Base-by-base conservation (phyloP, 2,797 vertebrate species). In the Sebastiscus tertius region DNA sequence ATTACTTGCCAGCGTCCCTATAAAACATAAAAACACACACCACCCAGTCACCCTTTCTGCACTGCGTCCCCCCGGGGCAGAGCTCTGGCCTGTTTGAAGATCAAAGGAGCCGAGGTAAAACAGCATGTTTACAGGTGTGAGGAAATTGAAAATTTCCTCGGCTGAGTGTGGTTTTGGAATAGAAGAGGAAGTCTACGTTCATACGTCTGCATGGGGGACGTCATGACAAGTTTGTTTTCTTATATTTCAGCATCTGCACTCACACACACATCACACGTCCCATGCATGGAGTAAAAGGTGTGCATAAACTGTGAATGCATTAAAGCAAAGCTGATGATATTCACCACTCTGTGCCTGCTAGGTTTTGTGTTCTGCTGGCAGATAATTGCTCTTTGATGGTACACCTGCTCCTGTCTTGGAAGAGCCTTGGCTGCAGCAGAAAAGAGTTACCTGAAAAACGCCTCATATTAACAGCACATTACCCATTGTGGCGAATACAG, bases 91-190 rank as follows among this genome's bases (percentile, higher is more conserved):
- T 94, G 92, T 95, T 95, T 94, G 92, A 95, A 94, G 92, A 95
- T 95, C 93, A 96, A 96, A 95, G 90, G 34, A 31, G 73, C 83
- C 20, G 83, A 91, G 93, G 89, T 94, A 90, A 95, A 94, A 94
- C 93, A 93, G 90, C 87, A 87, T 89, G 90, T 95, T 95, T 94
- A 95, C 89, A 95, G 92, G 95, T 95, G 92, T 86, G 75, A 84
- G 93, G 91, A 95, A 96, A 96, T 95, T 94, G 90, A 94, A 95
- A 87, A 94, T 95, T 92, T 95, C 94, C 94, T 93, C 33, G 66
- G 72, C 84, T 68, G 77, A 89, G 82, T 87, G 87, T 86, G 87
- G 80, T 80, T 89, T 65, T 46, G 8, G 60, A 89, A 89, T 82
- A 75, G 70, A 61, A 34, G 72, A 86, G 91, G 80, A 86, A 83